Percentiles rank a stretch among this genome's conserved stretches.
phyloP scores from a whole-genome alignment of 2,797 vertebrate species.

The Spondyliosoma cantharus region DNA sequence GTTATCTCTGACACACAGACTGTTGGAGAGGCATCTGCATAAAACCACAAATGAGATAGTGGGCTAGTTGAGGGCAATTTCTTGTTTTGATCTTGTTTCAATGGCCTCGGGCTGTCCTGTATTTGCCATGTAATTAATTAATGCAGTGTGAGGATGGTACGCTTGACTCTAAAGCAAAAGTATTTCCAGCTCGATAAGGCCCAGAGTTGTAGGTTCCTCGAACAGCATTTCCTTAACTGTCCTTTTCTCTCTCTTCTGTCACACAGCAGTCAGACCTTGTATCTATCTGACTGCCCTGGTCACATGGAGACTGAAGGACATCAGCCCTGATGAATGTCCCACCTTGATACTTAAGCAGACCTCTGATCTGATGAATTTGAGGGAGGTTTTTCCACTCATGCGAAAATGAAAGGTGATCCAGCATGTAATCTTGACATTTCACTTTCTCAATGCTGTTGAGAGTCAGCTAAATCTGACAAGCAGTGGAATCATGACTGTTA shows the following conservation, averaged over 20 bases:
- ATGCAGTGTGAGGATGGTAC: neutral
- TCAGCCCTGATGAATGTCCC: neutral
- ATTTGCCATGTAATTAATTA: too few species aligned
- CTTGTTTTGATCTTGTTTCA: neutral
- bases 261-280: neutral
- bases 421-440: neutral
- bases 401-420: conserved; percentile 61
- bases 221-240: neutral
- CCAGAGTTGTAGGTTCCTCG: neutral
- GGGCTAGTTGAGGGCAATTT: too few species aligned
- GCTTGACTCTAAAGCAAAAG: neutral
- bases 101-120: neutral
- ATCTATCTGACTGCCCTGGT: neutral
- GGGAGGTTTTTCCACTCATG: neutral
- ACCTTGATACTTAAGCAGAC: neutral
- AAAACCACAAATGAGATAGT: neutral
- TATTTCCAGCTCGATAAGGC: neutral
- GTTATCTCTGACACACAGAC: neutral
- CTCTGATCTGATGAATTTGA: conserved; percentile 10
- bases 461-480: neutral
- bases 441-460: neutral
- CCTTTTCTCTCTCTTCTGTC: too few species aligned
- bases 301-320: neutral
- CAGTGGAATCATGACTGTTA: neutral
- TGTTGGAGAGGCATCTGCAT: neutral